These are phyloP conservation scores for Galaxea fascicularis DNA, from an alignment of 92 coral and sea anemone species.

Conservation along the genomic window DNA sequence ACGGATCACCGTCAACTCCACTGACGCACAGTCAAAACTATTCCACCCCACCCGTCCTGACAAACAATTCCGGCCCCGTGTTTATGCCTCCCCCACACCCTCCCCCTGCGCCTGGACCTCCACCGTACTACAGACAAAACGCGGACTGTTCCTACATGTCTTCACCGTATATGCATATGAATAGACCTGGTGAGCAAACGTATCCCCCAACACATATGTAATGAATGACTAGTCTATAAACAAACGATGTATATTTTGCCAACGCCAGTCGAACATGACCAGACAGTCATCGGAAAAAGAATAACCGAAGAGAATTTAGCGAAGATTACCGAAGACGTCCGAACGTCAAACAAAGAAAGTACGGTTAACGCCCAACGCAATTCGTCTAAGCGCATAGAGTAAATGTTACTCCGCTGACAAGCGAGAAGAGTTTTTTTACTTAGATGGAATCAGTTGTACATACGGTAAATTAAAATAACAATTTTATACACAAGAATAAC, in stretches of 20 bases:
- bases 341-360: background rate
- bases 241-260: conserved; percentile 9
- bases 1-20: conserved; percentile 60
- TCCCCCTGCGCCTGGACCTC: conserved; percentile 72
- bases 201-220: conserved; percentile 77
- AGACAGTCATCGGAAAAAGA: background rate
- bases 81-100: conserved; percentile 92
- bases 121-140: conserved; percentile 73
- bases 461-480: background rate
- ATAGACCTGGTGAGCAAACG: conserved; percentile 56
- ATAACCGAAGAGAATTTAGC: background rate
- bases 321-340: conserved; percentile 32
- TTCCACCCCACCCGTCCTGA: conserved; percentile 78
- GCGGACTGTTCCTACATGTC: conserved; percentile 90
- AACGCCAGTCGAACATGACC: background rate
- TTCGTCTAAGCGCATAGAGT: conserved; percentile 13
- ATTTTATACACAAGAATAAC: background rate
- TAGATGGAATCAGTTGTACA: conserved; percentile 22
- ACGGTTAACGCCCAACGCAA: background rate
- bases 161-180: conserved; percentile 85
- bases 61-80: conserved; percentile 91
- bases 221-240: background rate
- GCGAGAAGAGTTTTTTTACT: background rate
- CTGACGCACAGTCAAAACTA: conserved; percentile 69
- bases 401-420: background rate